Conservation (phyloP, 2,797 vertebrate species). For the Chloroceryle amazona region DNA sequence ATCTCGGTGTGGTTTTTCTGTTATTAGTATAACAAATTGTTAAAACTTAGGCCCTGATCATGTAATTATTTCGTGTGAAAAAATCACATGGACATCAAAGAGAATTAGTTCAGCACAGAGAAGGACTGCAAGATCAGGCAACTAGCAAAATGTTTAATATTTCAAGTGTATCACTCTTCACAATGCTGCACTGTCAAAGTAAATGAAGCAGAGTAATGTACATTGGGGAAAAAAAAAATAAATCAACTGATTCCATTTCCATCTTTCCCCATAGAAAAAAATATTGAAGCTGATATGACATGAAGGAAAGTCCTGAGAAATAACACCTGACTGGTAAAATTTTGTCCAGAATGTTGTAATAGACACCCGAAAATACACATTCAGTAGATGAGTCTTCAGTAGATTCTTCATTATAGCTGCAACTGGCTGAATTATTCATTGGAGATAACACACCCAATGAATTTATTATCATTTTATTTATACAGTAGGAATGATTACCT, state of each 20-base stretch:
- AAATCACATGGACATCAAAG: slow-evolving; percentile 34
- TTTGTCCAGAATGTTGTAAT: slow-evolving; percentile 6
- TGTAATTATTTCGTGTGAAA: slow-evolving; percentile 39
- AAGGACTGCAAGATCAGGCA: slow-evolving; percentile 18
- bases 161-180: slow-evolving; percentile 52
- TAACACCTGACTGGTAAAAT: slow-evolving; percentile 29
- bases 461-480: slow-evolving; percentile 36
- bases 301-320: slow-evolving; percentile 27
- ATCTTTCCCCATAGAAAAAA: background rate
- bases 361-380: slow-evolving; percentile 9
- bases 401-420: background rate
- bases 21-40: slow-evolving; percentile 18
- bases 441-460: background rate
- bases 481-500: background rate
- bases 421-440: slow-evolving; percentile 32
- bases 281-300: slow-evolving; percentile 12
- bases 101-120: slow-evolving; percentile 34
- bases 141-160: slow-evolving; percentile 43
- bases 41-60: slow-evolving; percentile 5
- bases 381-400: background rate
- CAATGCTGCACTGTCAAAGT: slow-evolving; percentile 21
- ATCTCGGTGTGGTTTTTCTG: background rate
- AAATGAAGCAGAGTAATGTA: slow-evolving; percentile 48
- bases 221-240: background rate
- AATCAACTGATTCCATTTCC: background rate